Conservation (phyloP, 2,797 vertebrate species). For the Buceros bicornis region DNA sequence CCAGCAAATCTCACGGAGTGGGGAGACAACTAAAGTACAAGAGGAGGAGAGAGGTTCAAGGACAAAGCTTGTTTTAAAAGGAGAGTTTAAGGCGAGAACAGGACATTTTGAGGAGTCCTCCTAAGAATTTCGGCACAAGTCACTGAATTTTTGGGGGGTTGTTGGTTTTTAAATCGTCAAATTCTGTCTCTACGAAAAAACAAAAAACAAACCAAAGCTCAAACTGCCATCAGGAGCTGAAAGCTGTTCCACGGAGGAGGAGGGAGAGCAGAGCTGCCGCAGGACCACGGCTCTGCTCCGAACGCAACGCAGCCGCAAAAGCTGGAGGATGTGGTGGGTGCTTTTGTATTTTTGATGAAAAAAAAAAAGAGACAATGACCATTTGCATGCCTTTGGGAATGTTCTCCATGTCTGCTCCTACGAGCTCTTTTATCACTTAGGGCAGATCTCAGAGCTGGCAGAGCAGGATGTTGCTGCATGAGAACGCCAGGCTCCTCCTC, state of each 20-base stretch:
- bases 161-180: constrained; percentile 53
- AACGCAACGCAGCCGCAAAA: background rate
- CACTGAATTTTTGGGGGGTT: constrained; percentile 21
- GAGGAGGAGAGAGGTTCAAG: background rate
- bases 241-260: background rate
- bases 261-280: background rate
- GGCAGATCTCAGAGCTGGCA: constrained; percentile 43
- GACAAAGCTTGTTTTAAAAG: background rate
- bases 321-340: constrained; percentile 18
- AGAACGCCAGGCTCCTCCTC: constrained; percentile 14
- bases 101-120: background rate
- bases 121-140: constrained; percentile 14
- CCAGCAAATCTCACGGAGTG: constrained; percentile 47
- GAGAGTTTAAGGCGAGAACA: background rate
- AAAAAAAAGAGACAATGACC: constrained; percentile 37
- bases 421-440: constrained; percentile 22
- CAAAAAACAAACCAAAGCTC: background rate
- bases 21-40: constrained; percentile 32
- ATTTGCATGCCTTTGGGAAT: constrained; percentile 72
- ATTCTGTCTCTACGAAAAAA: constrained; percentile 10
- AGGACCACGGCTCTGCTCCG: background rate
- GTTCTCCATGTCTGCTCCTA: constrained; percentile 55
- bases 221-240: constrained; percentile 67
- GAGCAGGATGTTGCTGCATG: constrained; percentile 56
- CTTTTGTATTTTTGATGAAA: constrained; percentile 76